Percentiles rank a stretch among this genome's conserved stretches.
Conservation (phyloP, 2,113 vertebrate species). For the Plecotus auritus region DNA sequence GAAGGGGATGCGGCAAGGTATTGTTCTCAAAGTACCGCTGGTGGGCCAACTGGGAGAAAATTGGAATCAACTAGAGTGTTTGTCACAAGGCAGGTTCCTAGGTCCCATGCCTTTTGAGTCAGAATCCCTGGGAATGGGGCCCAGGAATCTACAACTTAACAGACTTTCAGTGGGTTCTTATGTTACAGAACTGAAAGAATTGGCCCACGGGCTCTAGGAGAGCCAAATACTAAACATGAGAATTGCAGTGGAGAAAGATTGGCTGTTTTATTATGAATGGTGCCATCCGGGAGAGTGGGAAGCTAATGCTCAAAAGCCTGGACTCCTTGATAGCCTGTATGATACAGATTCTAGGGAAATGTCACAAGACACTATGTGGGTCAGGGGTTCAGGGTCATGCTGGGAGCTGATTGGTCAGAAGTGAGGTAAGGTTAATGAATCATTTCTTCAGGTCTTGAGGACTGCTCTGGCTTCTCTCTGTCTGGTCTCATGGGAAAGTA, state of each 20-base stretch:
- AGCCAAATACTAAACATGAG: background rate
- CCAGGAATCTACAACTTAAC: background rate
- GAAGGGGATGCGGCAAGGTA: background rate
- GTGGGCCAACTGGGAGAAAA: background rate
- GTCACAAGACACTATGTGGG: background rate
- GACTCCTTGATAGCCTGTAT: background rate
- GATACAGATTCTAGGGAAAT: background rate
- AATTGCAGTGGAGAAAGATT: background rate
- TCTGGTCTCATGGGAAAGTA: background rate
- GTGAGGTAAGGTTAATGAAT: background rate
- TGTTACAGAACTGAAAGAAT: background rate
- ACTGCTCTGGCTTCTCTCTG: background rate
- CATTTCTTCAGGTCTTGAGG: background rate
- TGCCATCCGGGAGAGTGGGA: background rate
- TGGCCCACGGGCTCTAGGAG: background rate
- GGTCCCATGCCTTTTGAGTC: background rate
- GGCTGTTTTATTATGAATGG: background rate
- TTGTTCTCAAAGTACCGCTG: background rate
- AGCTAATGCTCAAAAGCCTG: background rate
- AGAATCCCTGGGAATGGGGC: background rate
- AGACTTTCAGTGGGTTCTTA: background rate
- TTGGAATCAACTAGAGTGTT: background rate
- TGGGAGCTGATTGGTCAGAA: background rate
- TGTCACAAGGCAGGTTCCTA: background rate
- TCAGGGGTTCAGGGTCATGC: background rate